Evolutionary conservation across 2,888 invertebrate species (phyloP), one percentile per base, ranked within the genome.

Genomic region (Fabriciana adippe): DNA sequence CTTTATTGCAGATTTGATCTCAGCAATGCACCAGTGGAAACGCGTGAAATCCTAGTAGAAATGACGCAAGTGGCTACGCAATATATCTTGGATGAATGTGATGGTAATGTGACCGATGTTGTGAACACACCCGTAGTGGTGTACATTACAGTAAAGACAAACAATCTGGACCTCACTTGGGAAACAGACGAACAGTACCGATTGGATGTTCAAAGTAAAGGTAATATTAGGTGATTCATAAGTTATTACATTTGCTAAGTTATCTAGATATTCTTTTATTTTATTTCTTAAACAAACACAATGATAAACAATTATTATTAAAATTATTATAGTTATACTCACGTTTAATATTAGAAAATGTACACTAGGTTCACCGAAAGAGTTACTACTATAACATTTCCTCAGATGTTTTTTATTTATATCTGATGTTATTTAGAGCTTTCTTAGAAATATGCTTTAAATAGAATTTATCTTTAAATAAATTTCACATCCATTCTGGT

Each of bases 151-250:
- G 91, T 95, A 2, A 86, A 84, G 61, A 90, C 93, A 0, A 77
- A 87, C 3, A 89, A 93, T 72, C 75, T 94, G 5, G 79, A 84
- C 0, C 88, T 96, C 11, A 93, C 93, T 73, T 95, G 95, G 95
- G 86, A 88, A 2, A 96, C 96, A 0, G 93, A 95, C 73, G 97
- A 97, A 83, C 92, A 94, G 48, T 97, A 97, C 79, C 84, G 83
- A 66, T 82, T 97, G 55, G 93, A 93, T 71, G 86, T 95, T 14
- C 88, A 93, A 67, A 93, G 91, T 59, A 92, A 92, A 87, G 94
- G 95, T 94, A 66, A 73, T 4, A 26, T 26, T 26, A 4, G 26
- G 26, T 26, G 4, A 26, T 26, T 26, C 4, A 26, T 26, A 4
- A 26, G 4, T 26, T 4, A 26, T 26, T 26, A 26, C 26, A 26